A percentile compares a stretch with the other conserved stretches of the same genome.
Evolutionary conservation across 2,113 vertebrate species (phyloP).

Genomic region (Xiphophorus couchianus): DNA sequence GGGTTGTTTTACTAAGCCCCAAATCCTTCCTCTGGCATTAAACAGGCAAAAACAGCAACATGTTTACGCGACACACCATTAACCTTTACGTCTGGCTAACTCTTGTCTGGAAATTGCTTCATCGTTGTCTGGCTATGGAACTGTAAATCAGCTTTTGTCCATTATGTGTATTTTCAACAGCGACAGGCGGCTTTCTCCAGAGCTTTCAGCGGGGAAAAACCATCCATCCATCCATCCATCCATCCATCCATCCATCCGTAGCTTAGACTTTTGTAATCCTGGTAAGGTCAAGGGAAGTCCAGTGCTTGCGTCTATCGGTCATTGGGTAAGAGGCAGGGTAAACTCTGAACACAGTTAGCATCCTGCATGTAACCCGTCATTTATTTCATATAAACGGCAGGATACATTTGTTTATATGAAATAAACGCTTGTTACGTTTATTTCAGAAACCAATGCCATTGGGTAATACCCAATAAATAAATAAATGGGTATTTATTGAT

Average conservation of each 20-base stretch:
- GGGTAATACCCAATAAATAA: too few relatives aligned
- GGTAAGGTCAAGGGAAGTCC: background rate
- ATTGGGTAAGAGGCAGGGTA: background rate
- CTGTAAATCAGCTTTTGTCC: conserved; percentile 66
- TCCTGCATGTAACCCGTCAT: too few relatives aligned
- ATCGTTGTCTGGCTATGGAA: conserved; percentile 35
- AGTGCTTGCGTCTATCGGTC: background rate
- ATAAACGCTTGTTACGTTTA: too few relatives aligned
- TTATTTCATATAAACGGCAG: too few relatives aligned
- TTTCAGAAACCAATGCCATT: too few relatives aligned
- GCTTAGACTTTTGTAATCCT: background rate
- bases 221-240: conserved; percentile 14
- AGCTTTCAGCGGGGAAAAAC: conserved; percentile 65
- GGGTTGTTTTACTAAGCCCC: background rate
- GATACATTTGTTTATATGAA: too few relatives aligned
- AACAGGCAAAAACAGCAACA: conserved; percentile 12
- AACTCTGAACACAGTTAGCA: too few relatives aligned
- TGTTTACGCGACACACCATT: conserved; percentile 35
- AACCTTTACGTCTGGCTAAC: conserved; percentile 46
- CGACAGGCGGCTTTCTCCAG: conserved; percentile 54
- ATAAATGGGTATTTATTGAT: too few relatives aligned
- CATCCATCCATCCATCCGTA: background rate
- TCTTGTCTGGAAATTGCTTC: conserved; percentile 28
- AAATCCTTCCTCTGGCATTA: conserved; percentile 4
- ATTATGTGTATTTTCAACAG: conserved; percentile 56